Evolutionary conservation across 2,797 vertebrate genomes (phyloP), one percentile per base, ranked within the genome.

Genomic region (Phoxinus dragarum): DNA sequence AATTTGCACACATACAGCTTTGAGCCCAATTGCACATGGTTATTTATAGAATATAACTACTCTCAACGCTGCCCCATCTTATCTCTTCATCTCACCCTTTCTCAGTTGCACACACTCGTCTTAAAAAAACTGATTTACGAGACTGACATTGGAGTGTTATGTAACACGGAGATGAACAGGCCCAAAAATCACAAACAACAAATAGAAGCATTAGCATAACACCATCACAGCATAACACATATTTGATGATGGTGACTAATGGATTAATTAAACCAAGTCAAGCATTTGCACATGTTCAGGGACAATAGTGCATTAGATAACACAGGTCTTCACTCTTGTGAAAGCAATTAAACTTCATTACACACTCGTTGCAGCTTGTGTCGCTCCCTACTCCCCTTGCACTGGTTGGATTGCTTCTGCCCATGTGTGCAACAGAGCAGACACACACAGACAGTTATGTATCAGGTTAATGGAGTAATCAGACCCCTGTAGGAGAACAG

Each of bases 401-500:
- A 56, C n/a, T 42, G 38, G 38, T 42, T 71, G 52, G 40, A 47
- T 74, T 61, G 16, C 34, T 68, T 64, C 59, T 56, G 31, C 52
- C 8, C 38, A 84, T 81, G 88, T 82, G 86, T 81, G 72, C 54
- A 38, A 75, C 73, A 54, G 34, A 69, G 36, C 49, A 78, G 81
- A 81, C 82, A 78, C 34, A 71, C 23, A 40, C 79, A 85, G 69
- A 49, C 87, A 85, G 83, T 80, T 86, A 84, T 85, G 79, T 85
- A 88, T 86, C 84, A 89, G 87, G 83, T 89, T 87, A 89, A 88
- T 85, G 87, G 87, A 85, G 80, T 80, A 84, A 88, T 88, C 89
- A 89, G 84, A 86, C 47, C 87, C 75, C 85, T 71, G 64, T 47
- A 80, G 81, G 27, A 85, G 77, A 87, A 84, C 86, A 90, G 84